A percentile compares a stretch with the other conserved stretches of the same genome.
Conservation (phyloP, 2,113 vertebrate genomes). For the Hippolais icterina region DNA sequence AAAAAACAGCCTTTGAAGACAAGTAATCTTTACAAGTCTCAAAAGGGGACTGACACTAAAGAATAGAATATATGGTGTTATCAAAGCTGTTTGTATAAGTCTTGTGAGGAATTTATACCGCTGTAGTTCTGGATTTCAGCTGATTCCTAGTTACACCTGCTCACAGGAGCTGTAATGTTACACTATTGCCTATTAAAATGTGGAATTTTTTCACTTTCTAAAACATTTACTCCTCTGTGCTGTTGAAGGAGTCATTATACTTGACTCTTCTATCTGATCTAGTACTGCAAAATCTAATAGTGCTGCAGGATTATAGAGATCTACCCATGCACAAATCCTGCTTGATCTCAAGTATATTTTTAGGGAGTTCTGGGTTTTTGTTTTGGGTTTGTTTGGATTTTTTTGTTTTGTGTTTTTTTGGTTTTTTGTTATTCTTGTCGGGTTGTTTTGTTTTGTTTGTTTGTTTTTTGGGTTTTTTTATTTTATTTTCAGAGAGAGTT, state of each 20-base stretch:
- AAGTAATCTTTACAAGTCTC: background rate
- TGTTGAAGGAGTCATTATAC: background rate
- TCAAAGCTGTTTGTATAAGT: background rate
- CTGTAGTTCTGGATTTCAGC: background rate
- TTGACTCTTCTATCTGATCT: background rate
- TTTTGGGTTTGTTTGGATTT: fast-evolving
- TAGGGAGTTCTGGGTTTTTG: background rate
- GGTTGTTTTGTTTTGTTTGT: background rate
- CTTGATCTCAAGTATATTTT: background rate
- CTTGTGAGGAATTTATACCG: background rate
- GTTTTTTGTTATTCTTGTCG: too few species aligned
- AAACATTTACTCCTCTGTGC: background rate
- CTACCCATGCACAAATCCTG: background rate
- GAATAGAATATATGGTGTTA: background rate
- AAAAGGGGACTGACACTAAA: background rate
- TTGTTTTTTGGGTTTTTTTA: background rate
- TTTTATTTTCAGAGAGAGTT: background rate
- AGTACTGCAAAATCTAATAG: background rate
- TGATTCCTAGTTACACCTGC: background rate
- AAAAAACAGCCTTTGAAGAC: background rate
- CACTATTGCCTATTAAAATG: background rate
- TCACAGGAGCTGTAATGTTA: background rate
- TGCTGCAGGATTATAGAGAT: background rate
- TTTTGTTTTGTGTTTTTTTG: background rate
- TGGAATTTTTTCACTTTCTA: background rate